Percentiles rank a stretch among this genome's conserved stretches.
Evolutionary conservation across 2,113 vertebrate genomes (phyloP).

Genomic region (Chinchilla lanigera): DNA sequence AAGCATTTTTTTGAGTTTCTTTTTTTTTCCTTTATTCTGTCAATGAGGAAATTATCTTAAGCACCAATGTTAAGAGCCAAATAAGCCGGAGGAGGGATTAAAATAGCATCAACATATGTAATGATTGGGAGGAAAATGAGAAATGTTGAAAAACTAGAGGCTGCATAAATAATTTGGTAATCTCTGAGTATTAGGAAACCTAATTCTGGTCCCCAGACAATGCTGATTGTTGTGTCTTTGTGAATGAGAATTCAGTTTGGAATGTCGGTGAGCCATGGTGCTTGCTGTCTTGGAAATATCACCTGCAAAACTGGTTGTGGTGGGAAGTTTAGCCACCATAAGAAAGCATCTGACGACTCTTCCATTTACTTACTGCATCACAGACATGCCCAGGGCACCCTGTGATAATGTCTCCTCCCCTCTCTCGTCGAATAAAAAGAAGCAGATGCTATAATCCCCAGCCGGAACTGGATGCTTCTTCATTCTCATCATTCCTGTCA

Average conservation of each 20-base stretch:
- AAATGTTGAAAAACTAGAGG: slow-evolving; percentile 15
- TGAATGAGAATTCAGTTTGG: not conserved
- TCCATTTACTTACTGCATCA: not conserved
- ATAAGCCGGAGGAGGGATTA: slow-evolving; percentile 1
- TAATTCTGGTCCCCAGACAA: not conserved
- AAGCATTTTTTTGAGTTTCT: not conserved
- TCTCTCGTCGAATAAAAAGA: not conserved
- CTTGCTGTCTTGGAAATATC: slow-evolving; percentile 17
- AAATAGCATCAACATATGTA: slow-evolving; percentile 11
- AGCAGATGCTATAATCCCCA: not conserved
- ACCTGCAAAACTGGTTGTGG: slow-evolving; percentile 1
- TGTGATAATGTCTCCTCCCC: not conserved
- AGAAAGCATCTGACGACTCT: not conserved
- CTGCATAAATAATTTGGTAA: not conserved
- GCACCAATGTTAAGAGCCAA: slow-evolving; percentile 34
- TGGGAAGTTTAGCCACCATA: not conserved
- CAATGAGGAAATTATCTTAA: slow-evolving; percentile 48
- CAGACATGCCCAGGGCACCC: not conserved
- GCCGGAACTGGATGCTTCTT: not conserved
- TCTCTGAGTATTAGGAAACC: not conserved
- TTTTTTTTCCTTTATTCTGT: not conserved
- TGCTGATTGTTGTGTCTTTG: not conserved
- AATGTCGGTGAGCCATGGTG: not conserved
- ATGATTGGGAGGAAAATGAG: not conserved
- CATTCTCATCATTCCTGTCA: not conserved